These are phyloP conservation scores for Catonia carolina DNA, from an alignment of 2,888 invertebrate species.

Conservation along the genomic window DNA sequence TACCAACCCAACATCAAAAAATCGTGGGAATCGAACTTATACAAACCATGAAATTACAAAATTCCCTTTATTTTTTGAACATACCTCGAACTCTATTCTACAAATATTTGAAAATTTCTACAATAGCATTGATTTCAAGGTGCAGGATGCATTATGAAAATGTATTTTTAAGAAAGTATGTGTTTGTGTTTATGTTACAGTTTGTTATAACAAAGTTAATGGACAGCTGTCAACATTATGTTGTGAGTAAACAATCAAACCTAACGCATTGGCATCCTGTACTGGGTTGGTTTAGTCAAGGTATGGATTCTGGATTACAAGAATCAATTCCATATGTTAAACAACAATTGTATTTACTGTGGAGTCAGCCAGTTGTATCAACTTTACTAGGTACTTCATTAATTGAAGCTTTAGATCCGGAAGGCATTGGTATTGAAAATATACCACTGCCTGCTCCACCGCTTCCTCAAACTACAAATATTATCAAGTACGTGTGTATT, in stretches of 20 bases:
- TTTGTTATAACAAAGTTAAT: conserved; percentile 77
- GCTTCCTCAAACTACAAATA: conserved; percentile 21
- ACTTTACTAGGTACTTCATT: conserved; percentile 43
- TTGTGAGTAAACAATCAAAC: conserved; percentile 84
- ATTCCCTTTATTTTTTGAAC: too few species aligned
- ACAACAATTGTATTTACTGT: conserved; percentile 62
- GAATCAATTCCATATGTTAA: conserved; percentile 63
- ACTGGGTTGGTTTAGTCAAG: conserved; percentile 88
- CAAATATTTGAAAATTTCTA: too few species aligned
- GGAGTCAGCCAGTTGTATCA: conserved; percentile 48
- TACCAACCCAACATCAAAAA: too few species aligned
- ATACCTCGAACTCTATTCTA: too few species aligned
- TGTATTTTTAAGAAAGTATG: too few species aligned
- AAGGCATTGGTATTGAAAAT: conserved; percentile 25
- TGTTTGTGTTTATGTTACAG: too few species aligned
- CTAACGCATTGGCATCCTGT: conserved; percentile 97
- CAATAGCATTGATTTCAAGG: too few species aligned
- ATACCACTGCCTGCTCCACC: conserved; percentile 26
- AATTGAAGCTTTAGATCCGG: conserved; percentile 43
- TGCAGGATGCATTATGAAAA: too few species aligned
- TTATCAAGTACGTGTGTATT: conserved; percentile 23
- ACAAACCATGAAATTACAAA: too few species aligned
- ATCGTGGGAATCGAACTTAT: too few species aligned
- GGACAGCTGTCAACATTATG: conserved; percentile 85
- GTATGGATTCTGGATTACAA: conserved; percentile 60